These are phyloP conservation scores for Blastobasis lacticolella DNA, from an alignment of 2,888 invertebrate species.

Conservation along the genomic window DNA sequence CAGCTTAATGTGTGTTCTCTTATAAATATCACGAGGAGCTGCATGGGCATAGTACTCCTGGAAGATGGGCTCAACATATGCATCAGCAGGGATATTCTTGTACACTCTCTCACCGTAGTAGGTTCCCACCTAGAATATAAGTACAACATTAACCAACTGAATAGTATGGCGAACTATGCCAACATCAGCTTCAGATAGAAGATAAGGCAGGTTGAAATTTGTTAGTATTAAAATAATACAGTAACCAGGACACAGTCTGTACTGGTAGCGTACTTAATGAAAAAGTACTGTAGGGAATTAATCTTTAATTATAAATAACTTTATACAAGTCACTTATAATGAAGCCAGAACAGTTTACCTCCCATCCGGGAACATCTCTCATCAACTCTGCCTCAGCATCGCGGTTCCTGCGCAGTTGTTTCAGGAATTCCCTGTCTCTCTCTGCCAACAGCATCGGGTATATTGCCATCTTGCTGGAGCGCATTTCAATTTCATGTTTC, in stretches of 20 bases:
- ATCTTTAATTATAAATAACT: too few relatives aligned
- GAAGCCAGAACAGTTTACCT: slow-evolving; percentile 47
- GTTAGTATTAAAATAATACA: too few relatives aligned
- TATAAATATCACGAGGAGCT: slow-evolving; percentile 60
- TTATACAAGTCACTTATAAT: too few relatives aligned
- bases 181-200: too few relatives aligned
- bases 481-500: slow-evolving; percentile 80
- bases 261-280: too few relatives aligned
- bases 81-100: slow-evolving; percentile 78
- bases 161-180: too few relatives aligned
- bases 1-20: slow-evolving; percentile 69
- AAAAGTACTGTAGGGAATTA: too few relatives aligned
- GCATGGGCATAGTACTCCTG: slow-evolving; percentile 84
- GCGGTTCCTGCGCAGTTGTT: slow-evolving; percentile 84
- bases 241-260: too few relatives aligned
- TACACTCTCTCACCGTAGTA: slow-evolving; percentile 89
- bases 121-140: slow-evolving; percentile 79
- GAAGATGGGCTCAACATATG: slow-evolving; percentile 76
- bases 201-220: too few relatives aligned
- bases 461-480: slow-evolving; percentile 84
- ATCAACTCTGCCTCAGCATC: slow-evolving; percentile 91
- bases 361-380: slow-evolving; percentile 93
- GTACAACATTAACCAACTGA: not conserved
- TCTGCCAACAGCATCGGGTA: slow-evolving; percentile 87
- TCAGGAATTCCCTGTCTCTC: slow-evolving; percentile 87